phyloP scores from a whole-genome alignment of 2,888 invertebrate species.

The Noctua comes region DNA sequence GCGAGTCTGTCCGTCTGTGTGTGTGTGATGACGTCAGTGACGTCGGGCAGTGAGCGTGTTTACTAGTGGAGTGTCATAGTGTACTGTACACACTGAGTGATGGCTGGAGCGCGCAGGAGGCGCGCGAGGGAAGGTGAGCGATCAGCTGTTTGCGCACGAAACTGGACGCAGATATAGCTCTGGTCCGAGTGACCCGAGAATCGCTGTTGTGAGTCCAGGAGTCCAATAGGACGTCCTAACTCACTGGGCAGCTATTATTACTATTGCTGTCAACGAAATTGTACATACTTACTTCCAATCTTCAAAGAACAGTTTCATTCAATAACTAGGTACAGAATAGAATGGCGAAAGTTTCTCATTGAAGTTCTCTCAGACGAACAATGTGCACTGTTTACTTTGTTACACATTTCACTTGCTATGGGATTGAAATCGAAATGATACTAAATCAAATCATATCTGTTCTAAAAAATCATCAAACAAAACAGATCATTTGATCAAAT shows the following conservation, averaged over 20 bases:
- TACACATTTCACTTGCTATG: neutral
- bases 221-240: neutral
- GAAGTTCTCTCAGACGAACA: constrained; percentile 18
- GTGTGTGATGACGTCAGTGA: constrained; percentile 26
- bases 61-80: constrained; percentile 18
- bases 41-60: constrained; percentile 14
- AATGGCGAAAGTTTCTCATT: constrained; percentile 34
- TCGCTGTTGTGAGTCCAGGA: too few species aligned
- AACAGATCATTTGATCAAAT: neutral
- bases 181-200: neutral
- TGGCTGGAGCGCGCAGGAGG: constrained; percentile 45
- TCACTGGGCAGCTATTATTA: neutral
- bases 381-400: constrained; percentile 11
- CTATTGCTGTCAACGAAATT: neutral
- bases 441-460: neutral
- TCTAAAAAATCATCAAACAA: neutral
- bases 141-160: neutral
- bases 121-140: constrained; percentile 42
- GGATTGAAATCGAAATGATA: neutral
- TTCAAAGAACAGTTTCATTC: neutral
- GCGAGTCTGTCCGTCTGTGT: too few species aligned
- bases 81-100: constrained; percentile 14
- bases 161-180: neutral
- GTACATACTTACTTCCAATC: too few species aligned
- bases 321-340: neutral